Evolutionary conservation across 2,113 vertebrate genomes (phyloP).

Genomic region (Atractosteus spatula): DNA sequence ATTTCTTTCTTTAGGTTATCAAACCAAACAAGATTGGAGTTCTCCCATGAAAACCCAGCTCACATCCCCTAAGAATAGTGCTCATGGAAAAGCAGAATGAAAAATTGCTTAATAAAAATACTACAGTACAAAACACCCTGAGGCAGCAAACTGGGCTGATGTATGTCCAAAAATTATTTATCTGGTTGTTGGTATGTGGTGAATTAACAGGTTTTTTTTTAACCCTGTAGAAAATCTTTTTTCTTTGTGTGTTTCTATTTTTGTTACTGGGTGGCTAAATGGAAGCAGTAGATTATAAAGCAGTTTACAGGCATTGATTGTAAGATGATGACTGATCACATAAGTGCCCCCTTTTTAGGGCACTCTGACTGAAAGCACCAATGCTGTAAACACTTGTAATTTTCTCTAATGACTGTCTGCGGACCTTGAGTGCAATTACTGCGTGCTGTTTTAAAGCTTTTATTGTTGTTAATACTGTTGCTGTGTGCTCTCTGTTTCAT

Average conservation of each 20-base stretch:
- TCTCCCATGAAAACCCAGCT: no score
- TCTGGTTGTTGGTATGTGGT: background rate
- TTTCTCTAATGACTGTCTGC: background rate
- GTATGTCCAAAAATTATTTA: background rate
- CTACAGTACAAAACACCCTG: background rate
- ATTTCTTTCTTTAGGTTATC: no score
- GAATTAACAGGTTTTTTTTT: background rate
- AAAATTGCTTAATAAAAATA: background rate
- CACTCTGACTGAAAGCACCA: background rate
- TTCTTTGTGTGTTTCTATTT: no score
- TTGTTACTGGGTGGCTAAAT: background rate
- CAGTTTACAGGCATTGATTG: constrained; percentile 1
- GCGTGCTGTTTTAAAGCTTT: background rate
- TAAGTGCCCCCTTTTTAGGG: background rate
- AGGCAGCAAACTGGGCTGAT: no score
- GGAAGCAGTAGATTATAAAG: background rate
- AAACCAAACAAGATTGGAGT: no score
- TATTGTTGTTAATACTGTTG: background rate
- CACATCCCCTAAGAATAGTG: no score
- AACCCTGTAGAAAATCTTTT: background rate
- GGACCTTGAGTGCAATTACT: background rate
- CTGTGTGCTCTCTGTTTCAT: background rate
- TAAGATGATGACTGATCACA: background rate
- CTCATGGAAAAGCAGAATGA: no score
- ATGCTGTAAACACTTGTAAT: background rate